Conservation (phyloP, 2,888 invertebrate genomes). For the Caenorhabditis becei region DNA sequence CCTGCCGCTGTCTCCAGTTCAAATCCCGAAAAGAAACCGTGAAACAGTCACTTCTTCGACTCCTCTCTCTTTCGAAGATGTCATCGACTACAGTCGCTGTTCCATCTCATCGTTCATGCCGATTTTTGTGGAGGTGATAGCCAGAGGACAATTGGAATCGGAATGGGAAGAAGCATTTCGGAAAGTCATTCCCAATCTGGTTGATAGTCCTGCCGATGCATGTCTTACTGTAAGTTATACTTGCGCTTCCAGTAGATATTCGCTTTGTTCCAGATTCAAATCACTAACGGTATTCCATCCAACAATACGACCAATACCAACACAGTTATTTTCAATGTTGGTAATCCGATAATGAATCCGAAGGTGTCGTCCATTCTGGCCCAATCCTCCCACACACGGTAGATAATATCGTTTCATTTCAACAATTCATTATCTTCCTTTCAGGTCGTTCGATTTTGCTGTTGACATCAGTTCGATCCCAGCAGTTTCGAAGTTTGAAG, state of each 20-base stretch:
- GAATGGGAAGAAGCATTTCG: constrained; percentile 37
- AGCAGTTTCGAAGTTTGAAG: background rate
- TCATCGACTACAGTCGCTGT: constrained; percentile 62
- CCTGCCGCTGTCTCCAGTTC: constrained; percentile 66
- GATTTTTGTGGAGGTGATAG: constrained; percentile 39
- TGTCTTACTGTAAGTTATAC: constrained; percentile 54
- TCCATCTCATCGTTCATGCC: constrained; percentile 68
- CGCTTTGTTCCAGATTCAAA: constrained; percentile 13
- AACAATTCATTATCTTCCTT: no score
- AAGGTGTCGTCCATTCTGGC: background rate
- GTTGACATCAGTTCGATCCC: constrained; percentile 1
- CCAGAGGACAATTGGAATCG: constrained; percentile 18
- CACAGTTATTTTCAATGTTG: constrained; percentile 40
- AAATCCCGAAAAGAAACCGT: background rate
- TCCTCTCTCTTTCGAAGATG: constrained; percentile 22
- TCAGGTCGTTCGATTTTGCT: constrained; percentile 53
- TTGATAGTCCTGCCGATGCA: constrained; percentile 31
- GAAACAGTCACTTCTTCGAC: background rate
- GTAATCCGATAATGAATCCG: background rate
- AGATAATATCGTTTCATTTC: background rate
- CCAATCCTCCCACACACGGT: constrained; percentile 25
- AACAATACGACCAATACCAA: background rate
- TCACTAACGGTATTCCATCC: constrained; percentile 12
- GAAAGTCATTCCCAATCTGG: constrained; percentile 25
- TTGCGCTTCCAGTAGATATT: background rate